Evolutionary conservation across 2,888 invertebrate genomes (phyloP).

Genomic region (Xestia c-nigrum): DNA sequence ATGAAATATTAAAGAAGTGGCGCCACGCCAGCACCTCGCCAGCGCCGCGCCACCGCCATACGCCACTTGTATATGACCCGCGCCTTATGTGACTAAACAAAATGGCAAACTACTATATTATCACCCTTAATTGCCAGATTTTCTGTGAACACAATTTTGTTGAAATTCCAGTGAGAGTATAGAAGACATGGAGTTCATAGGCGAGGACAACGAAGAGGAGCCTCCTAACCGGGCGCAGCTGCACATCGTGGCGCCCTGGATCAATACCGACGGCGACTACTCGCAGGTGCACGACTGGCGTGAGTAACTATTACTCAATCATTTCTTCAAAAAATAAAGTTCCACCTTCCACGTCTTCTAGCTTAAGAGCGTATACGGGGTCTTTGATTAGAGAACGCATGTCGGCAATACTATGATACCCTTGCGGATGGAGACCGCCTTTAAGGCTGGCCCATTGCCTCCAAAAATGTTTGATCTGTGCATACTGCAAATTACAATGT

Average conservation of each 20-base stretch:
- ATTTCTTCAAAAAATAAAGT: not conserved
- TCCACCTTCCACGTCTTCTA: not conserved
- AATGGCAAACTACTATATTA: not conserved
- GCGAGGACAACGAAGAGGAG: slow-evolving; percentile 91
- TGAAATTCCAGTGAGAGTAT: slow-evolving; percentile 91
- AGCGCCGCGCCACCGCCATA: no score
- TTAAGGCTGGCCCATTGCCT: no score
- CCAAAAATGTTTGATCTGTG: no score
- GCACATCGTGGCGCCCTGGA: slow-evolving; percentile 95
- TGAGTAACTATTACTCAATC: slow-evolving; percentile 74
- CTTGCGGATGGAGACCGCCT: no score
- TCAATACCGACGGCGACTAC: slow-evolving; percentile 94
- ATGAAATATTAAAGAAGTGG: no score
- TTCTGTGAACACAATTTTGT: not conserved
- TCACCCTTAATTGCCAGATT: not conserved
- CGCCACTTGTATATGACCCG: no score
- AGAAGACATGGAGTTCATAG: slow-evolving; percentile 94
- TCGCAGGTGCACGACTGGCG: slow-evolving; percentile 95
- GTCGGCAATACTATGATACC: no score
- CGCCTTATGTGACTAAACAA: not conserved
- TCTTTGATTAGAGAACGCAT: no score
- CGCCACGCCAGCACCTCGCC: no score
- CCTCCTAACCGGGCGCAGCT: slow-evolving; percentile 92
- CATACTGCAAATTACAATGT: no score
- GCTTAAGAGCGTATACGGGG: no score